These are phyloP conservation scores for Psilanteris sp. DNA, from an alignment of 1,140 invertebrate genomes.

Conservation along the genomic window DNA sequence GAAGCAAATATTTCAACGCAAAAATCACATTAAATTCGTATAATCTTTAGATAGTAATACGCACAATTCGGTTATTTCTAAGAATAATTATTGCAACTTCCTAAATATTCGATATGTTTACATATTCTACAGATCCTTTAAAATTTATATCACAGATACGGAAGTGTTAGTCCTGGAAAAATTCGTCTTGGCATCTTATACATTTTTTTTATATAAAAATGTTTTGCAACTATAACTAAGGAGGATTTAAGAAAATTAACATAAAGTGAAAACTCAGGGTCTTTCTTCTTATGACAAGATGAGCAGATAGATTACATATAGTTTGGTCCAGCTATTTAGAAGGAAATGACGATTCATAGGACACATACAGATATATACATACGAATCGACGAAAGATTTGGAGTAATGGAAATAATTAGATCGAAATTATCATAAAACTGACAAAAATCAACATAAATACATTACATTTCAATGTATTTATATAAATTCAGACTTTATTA, in stretches of 20 bases:
- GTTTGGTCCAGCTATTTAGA: conserved; percentile 37
- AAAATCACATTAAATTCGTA: conserved; percentile 24
- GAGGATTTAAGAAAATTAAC: conserved; percentile 30
- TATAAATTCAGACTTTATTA: too few relatives aligned
- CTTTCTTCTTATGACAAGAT: conserved; percentile 46
- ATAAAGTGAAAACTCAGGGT: conserved; percentile 49
- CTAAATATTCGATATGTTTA: conserved; percentile 62
- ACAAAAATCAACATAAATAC: too few relatives aligned
- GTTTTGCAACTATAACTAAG: conserved; percentile 36
- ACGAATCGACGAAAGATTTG: too few relatives aligned
- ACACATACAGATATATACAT: conserved; percentile 21
- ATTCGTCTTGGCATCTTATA: conserved; percentile 60
- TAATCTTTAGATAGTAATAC: conserved; percentile 30
- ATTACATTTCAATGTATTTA: too few relatives aligned
- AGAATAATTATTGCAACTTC: conserved; percentile 42
- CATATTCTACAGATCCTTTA: conserved; percentile 61
- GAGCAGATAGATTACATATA: conserved; percentile 33
- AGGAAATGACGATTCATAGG: conserved; percentile 26
- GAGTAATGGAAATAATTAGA: too few relatives aligned
- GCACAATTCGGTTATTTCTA: conserved; percentile 43
- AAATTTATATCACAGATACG: conserved; percentile 63
- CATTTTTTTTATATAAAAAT: conserved; percentile 22
- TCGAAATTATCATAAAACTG: too few relatives aligned
- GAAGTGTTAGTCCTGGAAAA: conserved; percentile 61
- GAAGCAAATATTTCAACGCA: conserved; percentile 5